A percentile compares a stretch with the other conserved stretches of the same genome.
phyloP scores from a whole-genome alignment of 1,140 invertebrate genomes.

The Procambarus virginalis region DNA sequence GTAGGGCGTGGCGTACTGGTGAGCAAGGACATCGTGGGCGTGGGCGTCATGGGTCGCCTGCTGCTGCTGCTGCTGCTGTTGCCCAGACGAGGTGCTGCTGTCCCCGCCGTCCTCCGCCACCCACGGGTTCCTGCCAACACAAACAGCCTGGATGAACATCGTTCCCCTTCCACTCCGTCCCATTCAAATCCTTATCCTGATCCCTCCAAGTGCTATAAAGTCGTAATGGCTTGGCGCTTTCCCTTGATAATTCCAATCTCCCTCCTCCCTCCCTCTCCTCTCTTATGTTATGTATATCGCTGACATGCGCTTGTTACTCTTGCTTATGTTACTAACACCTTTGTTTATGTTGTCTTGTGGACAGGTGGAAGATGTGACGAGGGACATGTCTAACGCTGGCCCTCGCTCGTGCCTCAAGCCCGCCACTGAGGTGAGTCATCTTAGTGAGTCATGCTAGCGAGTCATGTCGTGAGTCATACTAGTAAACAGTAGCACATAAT shows the following conservation, averaged over 20 bases:
- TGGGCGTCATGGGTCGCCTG: neutral
- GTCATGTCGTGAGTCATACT: too few species aligned
- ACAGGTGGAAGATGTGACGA: constrained; percentile 51
- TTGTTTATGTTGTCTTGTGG: neutral
- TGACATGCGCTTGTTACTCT: neutral
- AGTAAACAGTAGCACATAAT: too few species aligned
- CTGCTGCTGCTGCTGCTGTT: constrained; percentile 14
- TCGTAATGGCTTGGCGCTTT: too few species aligned
- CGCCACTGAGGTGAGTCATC: constrained; percentile 32
- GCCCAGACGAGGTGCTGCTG: constrained; percentile 48
- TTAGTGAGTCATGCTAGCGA: too few species aligned
- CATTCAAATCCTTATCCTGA: too few species aligned
- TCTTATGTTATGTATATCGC: neutral
- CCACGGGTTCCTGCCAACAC: constrained; percentile 43
- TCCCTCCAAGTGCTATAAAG: too few species aligned
- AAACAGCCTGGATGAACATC: neutral
- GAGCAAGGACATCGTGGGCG: constrained; percentile 28
- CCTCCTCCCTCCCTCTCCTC: constrained; percentile 19
- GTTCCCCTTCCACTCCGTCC: too few species aligned
- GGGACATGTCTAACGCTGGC: constrained; percentile 37
- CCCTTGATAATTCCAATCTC: too few species aligned
- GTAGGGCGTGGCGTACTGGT: constrained; percentile 51
- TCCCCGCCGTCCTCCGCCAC: constrained; percentile 50
- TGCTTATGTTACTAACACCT: neutral
- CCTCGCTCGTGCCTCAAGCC: constrained; percentile 58